phyloP scores from a whole-genome alignment of 2,113 vertebrate species.

The Probosciger aterrimus region DNA sequence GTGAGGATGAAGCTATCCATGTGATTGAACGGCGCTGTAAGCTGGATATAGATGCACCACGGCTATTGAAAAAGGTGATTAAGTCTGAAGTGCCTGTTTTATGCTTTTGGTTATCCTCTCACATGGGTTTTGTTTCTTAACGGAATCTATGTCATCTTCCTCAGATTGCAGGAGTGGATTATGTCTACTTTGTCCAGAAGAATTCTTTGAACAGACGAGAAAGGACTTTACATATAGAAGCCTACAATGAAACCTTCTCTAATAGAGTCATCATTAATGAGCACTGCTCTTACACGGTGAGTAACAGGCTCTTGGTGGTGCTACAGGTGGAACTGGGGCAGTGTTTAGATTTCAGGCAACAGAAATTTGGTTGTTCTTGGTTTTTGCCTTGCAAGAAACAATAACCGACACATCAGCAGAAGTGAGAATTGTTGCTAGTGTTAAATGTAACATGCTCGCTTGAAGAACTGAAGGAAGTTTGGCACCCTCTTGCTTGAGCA shows the following conservation, averaged over 20 bases:
- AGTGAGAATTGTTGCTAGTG: not conserved
- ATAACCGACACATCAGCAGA: not conserved
- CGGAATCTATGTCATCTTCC: not conserved
- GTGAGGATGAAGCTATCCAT: conserved; percentile 80
- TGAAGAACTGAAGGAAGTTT: not conserved
- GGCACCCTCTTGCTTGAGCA: conserved; percentile 11
- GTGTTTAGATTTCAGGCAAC: not conserved
- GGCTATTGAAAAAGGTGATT: conserved; percentile 90
- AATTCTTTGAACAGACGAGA: conserved; percentile 90
- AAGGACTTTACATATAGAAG: conserved; percentile 93
- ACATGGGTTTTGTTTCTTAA: not conserved
- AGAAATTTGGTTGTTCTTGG: not conserved
- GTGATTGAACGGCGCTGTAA: conserved; percentile 88
- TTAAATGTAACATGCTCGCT: not conserved
- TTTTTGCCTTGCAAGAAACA: not conserved
- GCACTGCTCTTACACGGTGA: conserved; percentile 93
- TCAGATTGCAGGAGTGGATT: conserved; percentile 94
- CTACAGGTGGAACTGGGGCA: not conserved
- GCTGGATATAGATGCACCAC: conserved; percentile 90
- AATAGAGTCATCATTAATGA: conserved; percentile 92
- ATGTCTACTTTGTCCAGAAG: conserved; percentile 94
- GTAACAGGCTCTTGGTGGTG: conserved; percentile 37
- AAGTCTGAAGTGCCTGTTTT: not conserved
- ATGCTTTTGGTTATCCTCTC: not conserved
- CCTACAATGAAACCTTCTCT: conserved; percentile 94